Percentiles rank a stretch among this genome's conserved stretches.
Conservation (phyloP, 2,797 vertebrate species). For the Sphaeramia orbicularis region DNA sequence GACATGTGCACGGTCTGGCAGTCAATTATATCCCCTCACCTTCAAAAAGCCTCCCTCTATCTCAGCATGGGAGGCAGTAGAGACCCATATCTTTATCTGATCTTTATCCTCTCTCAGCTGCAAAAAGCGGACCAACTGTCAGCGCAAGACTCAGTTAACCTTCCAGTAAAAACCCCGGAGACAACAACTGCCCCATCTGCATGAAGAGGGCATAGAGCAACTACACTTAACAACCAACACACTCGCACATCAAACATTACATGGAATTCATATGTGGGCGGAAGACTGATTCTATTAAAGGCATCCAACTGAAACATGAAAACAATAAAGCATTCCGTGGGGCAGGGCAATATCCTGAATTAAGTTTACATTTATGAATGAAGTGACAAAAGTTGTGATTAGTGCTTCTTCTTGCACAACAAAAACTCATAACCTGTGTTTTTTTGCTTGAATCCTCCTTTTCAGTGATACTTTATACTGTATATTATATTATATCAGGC, state of each 20-base stretch:
- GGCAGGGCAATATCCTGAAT: no score
- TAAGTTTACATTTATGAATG: neutral
- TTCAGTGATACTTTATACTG: no score
- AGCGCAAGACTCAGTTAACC: conserved; percentile 63
- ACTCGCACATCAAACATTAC: neutral
- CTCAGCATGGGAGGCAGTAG: conserved; percentile 41
- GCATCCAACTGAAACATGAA: conserved; percentile 18
- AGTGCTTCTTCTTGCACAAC: no score
- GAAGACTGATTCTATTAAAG: conserved; percentile 14
- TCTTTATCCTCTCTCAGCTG: conserved; percentile 66
- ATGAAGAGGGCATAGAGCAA: neutral
- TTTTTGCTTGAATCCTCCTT: no score
- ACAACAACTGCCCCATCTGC: conserved; percentile 16
- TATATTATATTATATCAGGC: no score
- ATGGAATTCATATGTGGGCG: neutral
- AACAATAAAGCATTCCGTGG: neutral
- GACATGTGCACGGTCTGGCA: conserved; percentile 56
- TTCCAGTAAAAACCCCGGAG: conserved; percentile 21
- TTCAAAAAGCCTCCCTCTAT: conserved; percentile 53
- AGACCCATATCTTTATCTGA: conserved; percentile 65
- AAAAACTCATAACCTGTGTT: no score
- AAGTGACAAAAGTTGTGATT: no score
- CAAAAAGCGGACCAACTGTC: conserved; percentile 52
- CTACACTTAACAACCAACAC: conserved; percentile 16
- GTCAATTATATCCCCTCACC: conserved; percentile 74